Base-by-base conservation (phyloP, 2,113 vertebrate genomes). In the Cyanoramphus novaezelandiae region DNA sequence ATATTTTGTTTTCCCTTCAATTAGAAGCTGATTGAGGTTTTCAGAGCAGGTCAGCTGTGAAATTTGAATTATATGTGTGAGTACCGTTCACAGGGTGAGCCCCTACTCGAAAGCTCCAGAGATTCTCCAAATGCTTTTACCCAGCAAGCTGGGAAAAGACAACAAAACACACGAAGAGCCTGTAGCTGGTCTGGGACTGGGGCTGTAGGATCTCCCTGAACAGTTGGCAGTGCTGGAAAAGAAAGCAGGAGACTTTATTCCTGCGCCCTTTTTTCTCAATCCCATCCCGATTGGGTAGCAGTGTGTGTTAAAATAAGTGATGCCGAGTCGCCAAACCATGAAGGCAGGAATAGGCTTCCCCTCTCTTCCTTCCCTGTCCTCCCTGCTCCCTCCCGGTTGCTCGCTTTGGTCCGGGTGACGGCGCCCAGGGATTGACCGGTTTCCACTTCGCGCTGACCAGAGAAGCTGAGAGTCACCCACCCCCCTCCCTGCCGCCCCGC, bases 1-100 rank as follows among this genome's bases (percentile, higher is more conserved):
- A 99, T 99, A 99, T 99, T 99, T 98, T 98, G 99, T 99, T 99
- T 98, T 98, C 98, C 98, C 98, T 98, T 99, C 99, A 99, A 99
- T 99, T 99, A 99, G 98, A 98, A 98, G 98, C 98, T 99, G 99
- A 99, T 99, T 99, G 99, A 98, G 99, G 99, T 99, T 99, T 99
- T 99, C 98, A 99, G 98, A 98, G 98, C 98, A 99, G 99, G 99
- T 99, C 99, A 99, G 98, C 99, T 99, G 99, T 99, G 98, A 99
- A 99, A 99, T 99, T 98, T 99, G 99, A 99, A 99, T 99, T 99
- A 99, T 98, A 99, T 98, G 98, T 98, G 98, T 98, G 98, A 98
- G 98, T 96, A 97, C 98, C 97, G 98, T 98, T 98, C 98, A 98
- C 98, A 98, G 98, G 98, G 98, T 98, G 98, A 98, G 96, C 98